Evolutionary conservation across 2,888 invertebrate species (phyloP).

Genomic region (Smittia sp.): DNA sequence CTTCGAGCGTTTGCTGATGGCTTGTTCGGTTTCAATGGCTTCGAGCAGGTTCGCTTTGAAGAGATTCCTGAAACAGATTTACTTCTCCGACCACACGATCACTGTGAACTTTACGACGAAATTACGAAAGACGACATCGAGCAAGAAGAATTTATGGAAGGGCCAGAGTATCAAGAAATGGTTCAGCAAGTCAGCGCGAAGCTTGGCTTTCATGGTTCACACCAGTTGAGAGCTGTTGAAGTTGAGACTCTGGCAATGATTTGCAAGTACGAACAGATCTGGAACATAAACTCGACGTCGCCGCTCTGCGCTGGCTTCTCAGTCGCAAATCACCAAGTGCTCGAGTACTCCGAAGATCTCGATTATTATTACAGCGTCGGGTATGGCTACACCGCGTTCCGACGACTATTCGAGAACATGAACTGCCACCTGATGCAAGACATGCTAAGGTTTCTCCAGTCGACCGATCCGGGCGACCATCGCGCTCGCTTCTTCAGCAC

Average conservation of each 20-base stretch:
- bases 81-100: not conserved
- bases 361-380: slow-evolving; percentile 66
- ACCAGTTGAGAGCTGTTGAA: not conserved
- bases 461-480: slow-evolving; percentile 58
- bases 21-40: not conserved
- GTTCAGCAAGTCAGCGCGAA: too few relatives aligned
- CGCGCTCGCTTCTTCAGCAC: slow-evolving; percentile 61
- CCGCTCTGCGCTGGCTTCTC: slow-evolving; percentile 73
- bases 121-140: not conserved
- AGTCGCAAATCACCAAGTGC: slow-evolving; percentile 61
- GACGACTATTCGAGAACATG: slow-evolving; percentile 53
- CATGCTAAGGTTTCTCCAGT: slow-evolving; percentile 53
- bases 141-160: not conserved
- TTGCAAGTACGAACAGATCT: slow-evolving; percentile 72
- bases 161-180: not conserved
- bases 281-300: slow-evolving; percentile 60
- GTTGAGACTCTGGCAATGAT: slow-evolving; percentile 45
- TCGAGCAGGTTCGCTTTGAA: not conserved
- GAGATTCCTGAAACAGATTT: not conserved
- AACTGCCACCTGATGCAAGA: slow-evolving; percentile 64
- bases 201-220: not conserved
- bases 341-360: slow-evolving; percentile 71
- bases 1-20: slow-evolving; percentile 54
- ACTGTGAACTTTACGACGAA: too few relatives aligned
- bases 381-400: slow-evolving; percentile 60